phyloP scores from a whole-genome alignment of 2,888 invertebrate species.

The Dichetophora obliterata region DNA sequence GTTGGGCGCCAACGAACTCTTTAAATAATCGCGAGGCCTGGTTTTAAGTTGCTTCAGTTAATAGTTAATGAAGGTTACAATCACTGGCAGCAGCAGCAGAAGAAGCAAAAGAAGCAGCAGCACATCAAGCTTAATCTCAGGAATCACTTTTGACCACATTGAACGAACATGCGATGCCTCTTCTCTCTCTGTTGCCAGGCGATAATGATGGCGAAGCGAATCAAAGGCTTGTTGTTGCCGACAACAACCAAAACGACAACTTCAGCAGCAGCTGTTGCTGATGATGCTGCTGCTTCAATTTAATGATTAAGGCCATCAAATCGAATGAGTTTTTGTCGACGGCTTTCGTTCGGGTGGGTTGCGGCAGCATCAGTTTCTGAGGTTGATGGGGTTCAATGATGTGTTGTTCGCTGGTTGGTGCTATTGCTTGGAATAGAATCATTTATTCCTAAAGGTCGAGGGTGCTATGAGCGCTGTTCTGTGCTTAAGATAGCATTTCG shows the following conservation, averaged over 20 bases:
- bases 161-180: neutral
- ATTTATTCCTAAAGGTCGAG: neutral
- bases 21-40: neutral
- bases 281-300: constrained; percentile 16
- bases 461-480: too few species aligned
- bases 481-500: too few species aligned
- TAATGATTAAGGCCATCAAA: constrained; percentile 29
- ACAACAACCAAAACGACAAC: neutral
- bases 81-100: neutral
- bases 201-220: constrained; percentile 4
- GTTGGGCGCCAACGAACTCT: neutral
- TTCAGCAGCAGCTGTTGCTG: constrained; percentile 5
- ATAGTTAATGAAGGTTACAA: constrained; percentile 9
- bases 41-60: neutral
- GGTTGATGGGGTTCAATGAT: neutral
- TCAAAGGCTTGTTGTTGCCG: neutral
- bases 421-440: too few species aligned
- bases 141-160: constrained; percentile 6
- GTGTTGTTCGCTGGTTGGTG: neutral
- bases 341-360: neutral
- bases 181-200: neutral
- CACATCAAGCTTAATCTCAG: neutral
- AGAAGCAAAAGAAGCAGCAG: neutral
- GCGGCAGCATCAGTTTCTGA: neutral
- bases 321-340: constrained; percentile 12